Evolutionary conservation across 2,888 invertebrate genomes (phyloP), one percentile per base, ranked within the genome.

Genomic region (Byasa hedistus): DNA sequence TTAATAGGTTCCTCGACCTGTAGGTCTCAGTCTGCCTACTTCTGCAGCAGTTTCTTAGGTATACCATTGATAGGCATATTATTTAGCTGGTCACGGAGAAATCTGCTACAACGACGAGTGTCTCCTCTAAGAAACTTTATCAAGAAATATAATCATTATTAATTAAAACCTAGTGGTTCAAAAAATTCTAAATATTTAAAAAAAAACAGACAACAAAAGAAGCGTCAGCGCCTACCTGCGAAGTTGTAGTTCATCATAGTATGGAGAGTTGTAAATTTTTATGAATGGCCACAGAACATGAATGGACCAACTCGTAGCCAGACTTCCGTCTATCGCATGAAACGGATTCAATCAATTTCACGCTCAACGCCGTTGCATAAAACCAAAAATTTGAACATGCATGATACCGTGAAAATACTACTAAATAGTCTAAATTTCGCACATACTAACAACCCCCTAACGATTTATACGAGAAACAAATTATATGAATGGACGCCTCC

Each of bases 341-440:
- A 64, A 69, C 71, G 74, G 69, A 73, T 75, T 74, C 76, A 87
- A 87, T 86, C 89, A 90, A 91, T 91, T 91, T 88, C 79, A 89
- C 85, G 88, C 83, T 77, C 81, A 69, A 80, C 85, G 79, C 84
- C 81, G 82, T 91, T 91, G 90, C 89, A 90, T 89, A 89, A 88
- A 89, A 86, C 84, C 77, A 32, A 75, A 39, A 82, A 81, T 80
- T 81, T 77, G 75, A 80, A 84, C 78, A 82, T 79, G 84, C 84
- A 82, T 78, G 79, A 71, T 70, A 74, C 75, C 78, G 76, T 78
- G 78, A 80, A 79, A 78, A 76, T 69, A 76, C 70, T 64, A 70
- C 75, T 78, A 76, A 75, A 82, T 76, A 74, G 75, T 66, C 57
- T 69, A 73, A 76, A 77, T 81, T 78, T 72, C 71, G 70, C 71